Evolutionary conservation across 2,888 invertebrate genomes (phyloP), one percentile per base, ranked within the genome.

Genomic region (Digitonthophagus gazella): DNA sequence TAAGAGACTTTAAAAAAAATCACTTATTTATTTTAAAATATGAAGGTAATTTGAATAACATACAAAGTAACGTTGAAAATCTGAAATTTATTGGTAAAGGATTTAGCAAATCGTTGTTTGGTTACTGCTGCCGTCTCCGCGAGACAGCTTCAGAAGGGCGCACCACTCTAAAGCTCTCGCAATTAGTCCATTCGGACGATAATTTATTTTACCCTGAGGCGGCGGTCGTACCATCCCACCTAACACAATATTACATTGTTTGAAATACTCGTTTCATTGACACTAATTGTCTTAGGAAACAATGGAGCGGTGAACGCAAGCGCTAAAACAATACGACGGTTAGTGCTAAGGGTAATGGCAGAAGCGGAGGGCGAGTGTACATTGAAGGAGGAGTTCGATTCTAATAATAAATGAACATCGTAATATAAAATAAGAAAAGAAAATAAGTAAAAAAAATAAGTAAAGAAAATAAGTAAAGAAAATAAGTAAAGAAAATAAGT

Each of bases 201-300:
- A 44, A 44, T 44, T 44, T 44, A 44, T 44, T 44, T 44, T 44
- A 44, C 6, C 28, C 28, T 44, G 8, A 5, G 28, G 28, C 28
- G 28, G 28, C 28, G 28, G 28, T 44, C 28, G 28, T 11, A 44
- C 8, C 28, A 20, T 19, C 61, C 61, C 61, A 61, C 61, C 61
- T 18, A 61, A 61, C 61, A 61, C 61, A 61, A 61, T 61, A 61
- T 61, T 61, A 61, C 20, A 61, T 61, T 61, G 61, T 61, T 61
- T 19, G 61, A 61, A 61, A 61, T 61, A 19, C 61, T 61, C 20
- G 61, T 18, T 61, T 20, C 61, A 61, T 61, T 61, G 61, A 61
- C 61, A 61, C 20, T 61, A 61, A 61, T 61, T 61, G 20, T 61
- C 61, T 19, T 20, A 20, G 19, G 14, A 61, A 61, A 61, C 61